Evolutionary conservation across 2,797 vertebrate species (phyloP).

Genomic region (Spinibarbus caldwelli): DNA sequence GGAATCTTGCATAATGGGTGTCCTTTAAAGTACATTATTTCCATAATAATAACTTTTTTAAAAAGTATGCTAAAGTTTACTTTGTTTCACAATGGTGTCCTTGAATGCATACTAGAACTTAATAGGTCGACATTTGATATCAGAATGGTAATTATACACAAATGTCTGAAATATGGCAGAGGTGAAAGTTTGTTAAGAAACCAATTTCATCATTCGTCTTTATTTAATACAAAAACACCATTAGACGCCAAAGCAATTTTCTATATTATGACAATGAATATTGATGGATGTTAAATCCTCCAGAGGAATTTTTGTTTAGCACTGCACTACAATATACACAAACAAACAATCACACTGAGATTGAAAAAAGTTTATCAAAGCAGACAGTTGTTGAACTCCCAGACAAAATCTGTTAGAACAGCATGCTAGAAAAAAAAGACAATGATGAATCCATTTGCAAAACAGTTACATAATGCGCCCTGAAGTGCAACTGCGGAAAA

Average conservation of each 20-base stretch:
- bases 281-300: background rate
- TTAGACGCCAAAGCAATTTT: background rate
- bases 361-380: background rate
- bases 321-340: conserved; percentile 17
- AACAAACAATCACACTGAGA: background rate
- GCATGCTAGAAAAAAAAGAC: background rate
- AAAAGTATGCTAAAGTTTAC: background rate
- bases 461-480: background rate
- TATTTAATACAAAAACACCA: background rate
- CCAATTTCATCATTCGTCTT: background rate
- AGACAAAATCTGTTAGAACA: background rate
- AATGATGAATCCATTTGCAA: conserved; percentile 31
- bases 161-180: background rate
- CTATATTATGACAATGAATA: background rate
- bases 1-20: too few relatives aligned
- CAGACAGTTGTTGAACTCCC: conserved; percentile 7
- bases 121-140: background rate
- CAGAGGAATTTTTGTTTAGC: background rate
- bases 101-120: background rate
- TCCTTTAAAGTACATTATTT: background rate
- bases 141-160: background rate
- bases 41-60: background rate
- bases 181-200: background rate
- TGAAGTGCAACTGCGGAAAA: background rate
- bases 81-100: background rate